phyloP scores from a whole-genome alignment of 2,888 invertebrate species.

The Trichacis sp. region DNA sequence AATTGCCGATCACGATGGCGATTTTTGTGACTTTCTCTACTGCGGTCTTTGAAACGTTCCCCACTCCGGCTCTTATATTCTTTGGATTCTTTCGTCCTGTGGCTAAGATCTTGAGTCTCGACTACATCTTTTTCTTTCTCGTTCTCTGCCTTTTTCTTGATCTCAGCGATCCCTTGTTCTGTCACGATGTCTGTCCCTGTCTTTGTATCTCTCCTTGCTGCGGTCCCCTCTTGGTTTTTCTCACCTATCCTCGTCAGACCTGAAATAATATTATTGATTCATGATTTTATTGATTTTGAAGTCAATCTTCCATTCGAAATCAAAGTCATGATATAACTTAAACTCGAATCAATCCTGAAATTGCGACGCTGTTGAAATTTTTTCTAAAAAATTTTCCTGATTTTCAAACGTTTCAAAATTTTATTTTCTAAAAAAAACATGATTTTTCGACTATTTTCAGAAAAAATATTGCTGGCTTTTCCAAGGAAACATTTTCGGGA shows the following conservation, averaged over 20 bases:
- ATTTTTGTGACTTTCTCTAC: slow-evolving; percentile 63
- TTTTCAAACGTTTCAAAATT: too few species aligned
- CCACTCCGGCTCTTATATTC: slow-evolving; percentile 66
- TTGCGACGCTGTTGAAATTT: too few species aligned
- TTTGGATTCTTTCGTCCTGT: slow-evolving; percentile 60
- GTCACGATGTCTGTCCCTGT: slow-evolving; percentile 56
- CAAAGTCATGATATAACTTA: too few species aligned
- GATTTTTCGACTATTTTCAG: too few species aligned
- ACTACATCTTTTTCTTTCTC: slow-evolving; percentile 53
- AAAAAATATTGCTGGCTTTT: too few species aligned
- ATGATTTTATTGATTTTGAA: too few species aligned
- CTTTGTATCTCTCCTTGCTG: slow-evolving; percentile 49
- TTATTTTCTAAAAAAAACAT: too few species aligned
- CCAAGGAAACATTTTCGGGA: too few species aligned
- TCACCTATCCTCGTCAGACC: slow-evolving; percentile 67
- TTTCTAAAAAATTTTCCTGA: too few species aligned
- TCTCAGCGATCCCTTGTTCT: slow-evolving; percentile 59
- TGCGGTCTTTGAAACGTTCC: slow-evolving; percentile 60
- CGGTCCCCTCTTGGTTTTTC: slow-evolving; percentile 61
- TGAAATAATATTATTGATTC: too few species aligned
- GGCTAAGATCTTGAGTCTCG: slow-evolving; percentile 61
- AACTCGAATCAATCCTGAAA: too few species aligned
- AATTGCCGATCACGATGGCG: slow-evolving; percentile 61
- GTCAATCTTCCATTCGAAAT: too few species aligned
- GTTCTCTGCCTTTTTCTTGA: slow-evolving; percentile 53